Percentiles rank a stretch among this genome's conserved stretches.
Conservation (phyloP, 2,113 vertebrate genomes). For the Centropristis striata region DNA sequence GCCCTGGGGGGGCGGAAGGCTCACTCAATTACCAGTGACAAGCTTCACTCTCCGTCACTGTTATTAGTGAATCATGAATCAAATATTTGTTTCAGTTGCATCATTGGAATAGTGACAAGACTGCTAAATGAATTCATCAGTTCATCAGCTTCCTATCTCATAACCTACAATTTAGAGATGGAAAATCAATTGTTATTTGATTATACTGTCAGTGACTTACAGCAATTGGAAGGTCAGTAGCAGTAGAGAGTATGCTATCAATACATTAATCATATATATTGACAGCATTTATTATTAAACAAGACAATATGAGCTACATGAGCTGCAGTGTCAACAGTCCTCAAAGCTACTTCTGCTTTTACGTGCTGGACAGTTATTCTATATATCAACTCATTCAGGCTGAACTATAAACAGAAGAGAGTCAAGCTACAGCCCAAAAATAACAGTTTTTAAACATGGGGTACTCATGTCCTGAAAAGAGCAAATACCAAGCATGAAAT, state of each 20-base stretch:
- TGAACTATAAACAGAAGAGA: slow-evolving; percentile 69
- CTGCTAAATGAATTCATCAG: slow-evolving; percentile 1
- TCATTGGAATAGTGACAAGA: not conserved
- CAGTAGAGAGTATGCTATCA: not conserved
- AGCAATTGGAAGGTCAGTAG: not conserved
- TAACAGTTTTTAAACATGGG: slow-evolving; percentile 78
- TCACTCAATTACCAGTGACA: slow-evolving; percentile 24
- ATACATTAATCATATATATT: slow-evolving; percentile 20
- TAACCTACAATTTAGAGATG: not conserved
- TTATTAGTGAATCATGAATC: slow-evolving; percentile 24
- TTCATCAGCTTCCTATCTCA: slow-evolving; percentile 11
- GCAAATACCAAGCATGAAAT: slow-evolving; percentile 80
- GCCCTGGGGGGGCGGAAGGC: not conserved
- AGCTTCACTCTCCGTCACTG: slow-evolving; percentile 8
- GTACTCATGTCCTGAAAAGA: slow-evolving; percentile 68
- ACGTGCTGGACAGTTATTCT: slow-evolving; percentile 36
- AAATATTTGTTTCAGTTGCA: slow-evolving; percentile 11
- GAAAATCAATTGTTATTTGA: slow-evolving; percentile 42
- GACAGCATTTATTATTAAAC: slow-evolving; percentile 26
- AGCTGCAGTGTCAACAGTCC: slow-evolving; percentile 37
- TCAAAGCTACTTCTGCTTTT: slow-evolving; percentile 25
- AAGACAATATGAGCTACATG: slow-evolving; percentile 7
- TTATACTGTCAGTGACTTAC: slow-evolving; percentile 1
- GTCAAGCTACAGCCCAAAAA: slow-evolving; percentile 73
- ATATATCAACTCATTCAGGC: slow-evolving; percentile 53